phyloP scores from a whole-genome alignment of 2,888 invertebrate genomes.

The Cataglyphis livida region DNA sequence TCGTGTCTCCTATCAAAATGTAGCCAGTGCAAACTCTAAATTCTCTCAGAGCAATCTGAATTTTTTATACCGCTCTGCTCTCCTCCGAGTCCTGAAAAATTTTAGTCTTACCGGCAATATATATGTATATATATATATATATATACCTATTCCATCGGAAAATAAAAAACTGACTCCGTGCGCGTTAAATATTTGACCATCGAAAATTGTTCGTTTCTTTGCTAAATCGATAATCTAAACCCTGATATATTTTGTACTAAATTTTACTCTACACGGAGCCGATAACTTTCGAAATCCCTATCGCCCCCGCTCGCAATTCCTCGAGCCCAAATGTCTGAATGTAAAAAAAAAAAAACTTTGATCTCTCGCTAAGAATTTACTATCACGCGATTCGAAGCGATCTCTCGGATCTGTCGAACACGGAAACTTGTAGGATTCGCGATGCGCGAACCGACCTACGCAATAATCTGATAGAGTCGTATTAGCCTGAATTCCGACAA shows the following conservation, averaged over 20 bases:
- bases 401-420: conserved; percentile 9
- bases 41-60: conserved; percentile 9
- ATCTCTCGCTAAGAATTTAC: not conserved
- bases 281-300: not conserved
- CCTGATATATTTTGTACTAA: not conserved
- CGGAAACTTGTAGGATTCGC: conserved; percentile 49
- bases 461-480: conserved; percentile 73
- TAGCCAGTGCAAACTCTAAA: conserved; percentile 6
- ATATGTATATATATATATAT: too few species aligned
- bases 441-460: conserved; percentile 46
- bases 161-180: not conserved
- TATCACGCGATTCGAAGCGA: not conserved
- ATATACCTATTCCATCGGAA: not conserved
- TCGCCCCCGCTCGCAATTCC: not conserved
- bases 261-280: not conserved
- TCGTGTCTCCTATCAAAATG: conserved; percentile 13
- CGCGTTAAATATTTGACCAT: not conserved
- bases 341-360: not conserved
- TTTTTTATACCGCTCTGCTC: conserved; percentile 15
- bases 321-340: not conserved
- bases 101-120: not conserved
- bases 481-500: conserved; percentile 77
- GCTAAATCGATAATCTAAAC: not conserved
- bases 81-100: conserved; percentile 17
- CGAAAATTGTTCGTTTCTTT: conserved; percentile 8